Percentiles rank a stretch among this genome's conserved stretches.
These are phyloP conservation scores for Mythimna albipuncta DNA, from an alignment of 2,888 invertebrate genomes.

Conservation along the genomic window DNA sequence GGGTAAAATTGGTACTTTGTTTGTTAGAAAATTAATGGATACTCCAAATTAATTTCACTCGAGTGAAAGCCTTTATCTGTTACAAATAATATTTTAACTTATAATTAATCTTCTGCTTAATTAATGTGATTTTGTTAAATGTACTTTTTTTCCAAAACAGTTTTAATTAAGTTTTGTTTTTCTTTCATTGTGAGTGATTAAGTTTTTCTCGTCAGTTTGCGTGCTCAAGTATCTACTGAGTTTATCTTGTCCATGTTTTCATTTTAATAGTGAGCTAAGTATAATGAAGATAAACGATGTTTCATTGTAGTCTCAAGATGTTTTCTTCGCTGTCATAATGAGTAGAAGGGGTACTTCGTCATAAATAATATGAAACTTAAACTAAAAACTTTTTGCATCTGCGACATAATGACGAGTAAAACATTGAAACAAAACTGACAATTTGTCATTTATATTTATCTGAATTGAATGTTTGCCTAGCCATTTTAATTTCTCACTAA, in stretches of 20 bases:
- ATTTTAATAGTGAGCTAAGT: constrained; percentile 21
- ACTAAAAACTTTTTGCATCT: constrained; percentile 11
- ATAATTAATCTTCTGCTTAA: constrained; percentile 66
- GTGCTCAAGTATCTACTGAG: neutral
- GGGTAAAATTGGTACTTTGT: constrained; percentile 73
- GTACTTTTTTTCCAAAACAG: constrained; percentile 9
- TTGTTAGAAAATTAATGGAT: constrained; percentile 76
- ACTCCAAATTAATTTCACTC: constrained; percentile 76
- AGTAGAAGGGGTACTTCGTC: constrained; percentile 26
- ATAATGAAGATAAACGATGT: constrained; percentile 39
- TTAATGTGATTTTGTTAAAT: constrained; percentile 46
- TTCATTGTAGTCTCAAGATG: constrained; percentile 26
- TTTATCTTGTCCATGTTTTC: constrained; percentile 5
- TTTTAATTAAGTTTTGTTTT: constrained; percentile 31
- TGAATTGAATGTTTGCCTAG: constrained; percentile 14
- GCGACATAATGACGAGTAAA: neutral
- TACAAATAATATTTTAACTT: constrained; percentile 67
- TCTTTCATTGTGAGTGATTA: neutral
- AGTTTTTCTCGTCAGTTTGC: neutral
- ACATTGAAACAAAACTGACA: neutral
- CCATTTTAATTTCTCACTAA: constrained; percentile 13
- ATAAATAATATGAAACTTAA: constrained; percentile 16
- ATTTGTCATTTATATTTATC: constrained; percentile 6
- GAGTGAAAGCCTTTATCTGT: constrained; percentile 66
- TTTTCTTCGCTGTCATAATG: constrained; percentile 17